Base-by-base conservation (phyloP, 2,888 invertebrate species). In the Heliconius charithonia region DNA sequence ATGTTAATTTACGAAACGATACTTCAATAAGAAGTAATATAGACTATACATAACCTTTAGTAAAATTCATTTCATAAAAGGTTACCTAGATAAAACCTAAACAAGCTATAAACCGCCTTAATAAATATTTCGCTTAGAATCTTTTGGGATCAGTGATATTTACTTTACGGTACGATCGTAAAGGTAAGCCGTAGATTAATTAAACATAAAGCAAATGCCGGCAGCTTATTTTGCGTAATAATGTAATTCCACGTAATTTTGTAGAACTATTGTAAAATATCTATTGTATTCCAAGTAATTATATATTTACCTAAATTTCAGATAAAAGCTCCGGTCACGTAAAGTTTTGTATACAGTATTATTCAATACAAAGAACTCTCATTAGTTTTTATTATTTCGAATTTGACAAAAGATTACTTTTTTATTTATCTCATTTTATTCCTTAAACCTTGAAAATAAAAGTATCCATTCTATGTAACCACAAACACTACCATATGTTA, bases 91-190 rank as follows among this genome's bases (percentile, higher is more conserved):
- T 90, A 88, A 89, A 90, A 86, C 51, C 83, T 85, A 88, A 90
- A 88, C 88, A 89, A 87, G 87, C 87, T 84, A 88, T 89, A 91
- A 91, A 89, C 86, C 82, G 87, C 86, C 89, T 89, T 90, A 91
- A 89, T 90, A 90, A 90, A 89, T 86, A 87, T 89, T 88, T 86
- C 85, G 85, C 81, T 78, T 84, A 81, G 85, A 88, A 89, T 89
- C 87, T 88, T 88, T 87, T 82, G 84, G 84, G 88, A 88, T 88
- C 88, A 89, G 86, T 88, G 87, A 89, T 90, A 89, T 89, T 90
- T 89, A 87, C 87, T 91, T 91, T 91, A 91, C 88, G 89, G 89
- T 81, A 83, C 87, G 67, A 75, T 77, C 90, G 89, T 92, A 91
- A 91, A 90, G 85, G 83, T 75, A 71, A 69, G 22, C 41, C 67